phyloP scores from a whole-genome alignment of 2,888 invertebrate genomes.

The Synergus umbraculus region DNA sequence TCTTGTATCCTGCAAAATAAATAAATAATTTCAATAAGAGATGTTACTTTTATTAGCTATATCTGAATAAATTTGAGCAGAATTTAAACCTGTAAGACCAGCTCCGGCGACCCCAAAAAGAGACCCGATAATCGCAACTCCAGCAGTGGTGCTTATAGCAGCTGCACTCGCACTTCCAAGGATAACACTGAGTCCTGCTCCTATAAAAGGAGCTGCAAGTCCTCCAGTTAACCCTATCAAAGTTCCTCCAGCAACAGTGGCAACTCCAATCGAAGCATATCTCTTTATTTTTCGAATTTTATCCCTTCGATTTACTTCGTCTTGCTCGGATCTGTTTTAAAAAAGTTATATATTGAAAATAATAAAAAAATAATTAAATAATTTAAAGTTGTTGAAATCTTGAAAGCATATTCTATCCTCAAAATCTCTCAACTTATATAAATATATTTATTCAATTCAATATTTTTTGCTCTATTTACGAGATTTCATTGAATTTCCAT shows the following conservation, averaged over 20 bases:
- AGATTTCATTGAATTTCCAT: no score
- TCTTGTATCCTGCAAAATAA: conserved; percentile 80
- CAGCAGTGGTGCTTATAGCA: conserved; percentile 79
- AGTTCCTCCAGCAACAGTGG: conserved; percentile 83
- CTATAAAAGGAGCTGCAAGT: conserved; percentile 82
- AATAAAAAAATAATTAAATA: no score
- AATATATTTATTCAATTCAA: no score
- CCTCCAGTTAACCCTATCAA: conserved; percentile 84
- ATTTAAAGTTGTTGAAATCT: no score
- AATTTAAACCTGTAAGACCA: conserved; percentile 79
- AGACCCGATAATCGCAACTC: conserved; percentile 80
- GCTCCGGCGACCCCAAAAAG: conserved; percentile 85
- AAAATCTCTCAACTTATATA: no score
- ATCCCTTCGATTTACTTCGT: conserved; percentile 77
- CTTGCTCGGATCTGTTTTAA: conserved; percentile 78
- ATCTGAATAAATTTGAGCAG: background rate
- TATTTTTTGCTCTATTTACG: no score
- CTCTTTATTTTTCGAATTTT: conserved; percentile 80
- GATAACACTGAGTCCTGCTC: conserved; percentile 79
- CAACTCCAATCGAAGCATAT: conserved; percentile 82
- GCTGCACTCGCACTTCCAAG: conserved; percentile 77
- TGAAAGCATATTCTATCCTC: no score
- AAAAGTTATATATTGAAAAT: conserved; percentile 10
- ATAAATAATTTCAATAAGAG: background rate
- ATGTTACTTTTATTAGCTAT: background rate